Base-by-base conservation (phyloP, 2,888 invertebrate genomes). In the Parthenolecanium corni region DNA sequence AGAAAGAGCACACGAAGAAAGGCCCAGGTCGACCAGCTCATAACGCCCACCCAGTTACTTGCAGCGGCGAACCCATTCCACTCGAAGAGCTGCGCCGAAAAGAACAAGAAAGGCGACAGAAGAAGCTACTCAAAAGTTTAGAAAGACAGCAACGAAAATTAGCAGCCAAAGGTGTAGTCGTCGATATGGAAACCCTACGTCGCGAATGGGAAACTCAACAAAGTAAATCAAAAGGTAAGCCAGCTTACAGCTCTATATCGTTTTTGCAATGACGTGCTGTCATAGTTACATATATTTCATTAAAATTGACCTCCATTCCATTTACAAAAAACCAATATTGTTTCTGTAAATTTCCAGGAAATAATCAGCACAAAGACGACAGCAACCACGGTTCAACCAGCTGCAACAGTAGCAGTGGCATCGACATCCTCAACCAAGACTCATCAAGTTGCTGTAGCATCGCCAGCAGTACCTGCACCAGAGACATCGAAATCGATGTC, bases 1-100 rank as follows among this genome's bases (percentile, higher is more conserved):
- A 98, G 79, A 93, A 94, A 77, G 97, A 98, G 76, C 94, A 97
- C 77, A 96, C 96, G 64, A 93, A 94, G 77, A 97, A 96, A 74
- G 96, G 96, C 18, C 96, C 96, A 0, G 96, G 97, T 1, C 84
- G 97, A 75, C 96, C 96, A 47, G 94, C 96, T 5, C 96, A 96
- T 78, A 96, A 96, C 77, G 94, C 95, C 4, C 95, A 96, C 74
- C 96, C 95, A 0, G 94, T 95, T 74, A 92, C 94, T 62, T 96
- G 96, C 76, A 91, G 90, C 68, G 96, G 96, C 6, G 95, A 95
- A 71, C 96, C 96, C 18, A 94, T 96, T 71, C 93, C 94, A 31
- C 90, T 90, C 12, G 92, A 86, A 71, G 90, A 90, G 76, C 79
- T 90, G 40, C 78, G 86, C 67, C 85, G 89, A 51, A 84, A 90